These are phyloP conservation scores for Dyspetes luteomarginatus DNA, from an alignment of 2,888 invertebrate genomes.

Conservation along the genomic window DNA sequence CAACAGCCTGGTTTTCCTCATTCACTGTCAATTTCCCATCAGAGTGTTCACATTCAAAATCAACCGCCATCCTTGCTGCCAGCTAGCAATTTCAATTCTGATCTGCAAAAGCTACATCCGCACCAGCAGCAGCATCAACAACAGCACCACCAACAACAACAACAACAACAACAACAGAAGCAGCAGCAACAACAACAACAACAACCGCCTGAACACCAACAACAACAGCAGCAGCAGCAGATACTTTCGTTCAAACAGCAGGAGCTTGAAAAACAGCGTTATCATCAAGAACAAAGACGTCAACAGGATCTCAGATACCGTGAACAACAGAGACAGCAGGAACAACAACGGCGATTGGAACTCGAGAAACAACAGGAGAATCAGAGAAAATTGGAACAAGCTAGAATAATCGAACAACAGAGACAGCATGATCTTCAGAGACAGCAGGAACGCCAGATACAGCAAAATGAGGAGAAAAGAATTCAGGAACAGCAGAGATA, in stretches of 20 bases:
- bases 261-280: constrained; percentile 75
- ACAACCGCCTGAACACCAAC: constrained; percentile 80
- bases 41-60: constrained; percentile 76
- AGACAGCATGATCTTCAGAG: constrained; percentile 77
- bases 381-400: constrained; percentile 76
- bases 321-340: constrained; percentile 73
- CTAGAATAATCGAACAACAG: constrained; percentile 80
- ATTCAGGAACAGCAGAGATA: constrained; percentile 73
- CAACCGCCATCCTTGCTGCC: constrained; percentile 67
- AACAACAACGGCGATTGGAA: constrained; percentile 70
- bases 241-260: constrained; percentile 77
- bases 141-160: constrained; percentile 60
- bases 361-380: constrained; percentile 69
- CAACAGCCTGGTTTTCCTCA: constrained; percentile 77
- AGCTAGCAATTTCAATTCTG: constrained; percentile 66
- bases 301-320: constrained; percentile 75
- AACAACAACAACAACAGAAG: constrained; percentile 74
- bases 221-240: constrained; percentile 72
- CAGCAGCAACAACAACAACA: constrained; percentile 75
- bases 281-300: constrained; percentile 74
- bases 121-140: constrained; percentile 66
- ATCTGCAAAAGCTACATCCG: constrained; percentile 62
- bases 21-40: constrained; percentile 76
- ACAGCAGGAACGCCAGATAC: constrained; percentile 72
- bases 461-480: constrained; percentile 69